Evolutionary conservation across 2,797 vertebrate genomes (phyloP), one percentile per base, ranked within the genome.

Genomic region (Huso huso): DNA sequence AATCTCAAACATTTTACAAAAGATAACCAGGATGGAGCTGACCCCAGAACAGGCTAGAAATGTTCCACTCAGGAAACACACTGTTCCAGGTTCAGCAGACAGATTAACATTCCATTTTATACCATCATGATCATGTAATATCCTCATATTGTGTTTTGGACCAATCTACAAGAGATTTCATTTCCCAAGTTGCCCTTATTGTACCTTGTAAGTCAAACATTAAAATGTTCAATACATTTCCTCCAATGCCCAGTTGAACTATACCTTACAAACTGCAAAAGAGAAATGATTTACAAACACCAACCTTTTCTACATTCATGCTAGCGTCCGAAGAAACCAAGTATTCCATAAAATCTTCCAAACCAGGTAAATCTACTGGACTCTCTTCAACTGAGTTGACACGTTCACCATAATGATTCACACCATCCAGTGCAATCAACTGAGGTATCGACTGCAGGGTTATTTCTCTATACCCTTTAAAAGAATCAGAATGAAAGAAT

Each of bases 371-470:
- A 73, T 85, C 85, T 51, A 85, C 78, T 60, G 69, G 76, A 66
- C 83, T 91, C 53, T 86, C 81, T 72, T 89, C 77, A 72, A 70
- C 73, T 8, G 11, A 64, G 64, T 78, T 71, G 13, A 87, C 71
- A 51, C 76, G 67, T 69, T 94, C 91, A 74, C 91, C 93, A 66
- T 86, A 86, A 59, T 79, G 78, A 74, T 89, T 89, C 74, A 84
- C 77, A 49, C 92, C 90, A 82, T 99, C 95, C 65, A 98, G 78
- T 73, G 75, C 65, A 66, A 81, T 86, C 71, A 98, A 81, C 69
- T 96, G 93, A 0, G 90, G 89, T 71, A 98, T 79, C 0, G 80
- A 84, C 78, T 92, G 92, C 71, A 98, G 85, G 73, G 95, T 79
- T 72, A 88, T 76, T 70, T 92, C 90, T 82, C 92, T 90, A 77